Percentiles rank a stretch among this genome's conserved stretches.
Conservation (phyloP, 2,113 vertebrate species). For the Loxodonta africana region DNA sequence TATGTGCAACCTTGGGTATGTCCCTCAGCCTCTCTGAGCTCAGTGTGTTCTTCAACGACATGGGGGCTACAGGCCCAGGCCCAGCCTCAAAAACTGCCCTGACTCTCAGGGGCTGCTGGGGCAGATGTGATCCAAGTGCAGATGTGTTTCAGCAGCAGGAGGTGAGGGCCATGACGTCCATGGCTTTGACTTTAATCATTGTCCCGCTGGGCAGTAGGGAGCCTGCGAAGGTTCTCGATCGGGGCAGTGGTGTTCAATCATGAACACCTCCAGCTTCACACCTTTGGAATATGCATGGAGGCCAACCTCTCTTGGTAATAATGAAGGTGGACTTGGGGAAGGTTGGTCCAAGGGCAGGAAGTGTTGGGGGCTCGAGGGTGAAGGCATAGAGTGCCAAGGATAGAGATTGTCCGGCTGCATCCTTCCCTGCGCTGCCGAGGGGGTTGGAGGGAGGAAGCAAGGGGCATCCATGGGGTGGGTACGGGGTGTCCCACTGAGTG, state of each 20-base stretch:
- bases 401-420: rapidly evolving
- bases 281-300: neutral
- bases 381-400: neutral
- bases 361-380: too few relatives aligned
- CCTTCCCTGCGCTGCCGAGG: neutral
- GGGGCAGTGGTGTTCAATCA: too few relatives aligned
- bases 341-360: neutral
- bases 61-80: neutral
- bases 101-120: neutral
- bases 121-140: neutral
- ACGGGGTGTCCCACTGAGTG: rapidly evolving
- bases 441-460: neutral
- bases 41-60: neutral
- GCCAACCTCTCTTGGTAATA: neutral
- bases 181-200: neutral
- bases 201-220: neutral
- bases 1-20: neutral
- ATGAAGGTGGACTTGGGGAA: neutral
- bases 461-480: neutral
- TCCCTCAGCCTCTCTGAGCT: neutral
- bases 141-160: rapidly evolving
- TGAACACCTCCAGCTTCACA: neutral
- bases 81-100: neutral
- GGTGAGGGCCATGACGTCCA: rapidly evolving
- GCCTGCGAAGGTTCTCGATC: neutral